Conservation (phyloP, 2,113 vertebrate genomes). For the Parotia lawesii region DNA sequence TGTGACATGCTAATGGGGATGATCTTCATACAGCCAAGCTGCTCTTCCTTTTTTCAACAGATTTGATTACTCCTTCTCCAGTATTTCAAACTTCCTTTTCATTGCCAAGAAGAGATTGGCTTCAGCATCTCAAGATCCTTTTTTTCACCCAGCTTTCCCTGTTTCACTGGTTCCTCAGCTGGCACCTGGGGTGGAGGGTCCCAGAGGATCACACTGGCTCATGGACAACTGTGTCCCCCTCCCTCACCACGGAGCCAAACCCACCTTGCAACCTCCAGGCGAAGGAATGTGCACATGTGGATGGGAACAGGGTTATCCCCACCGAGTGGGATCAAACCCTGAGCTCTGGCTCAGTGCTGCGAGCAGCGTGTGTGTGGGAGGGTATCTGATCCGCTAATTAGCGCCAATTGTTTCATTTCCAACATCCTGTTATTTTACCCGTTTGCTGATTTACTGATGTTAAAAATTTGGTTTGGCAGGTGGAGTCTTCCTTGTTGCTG, state of each 20-base stretch:
- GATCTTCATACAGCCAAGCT: neutral
- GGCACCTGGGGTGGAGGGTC: neutral
- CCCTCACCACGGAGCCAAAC: neutral
- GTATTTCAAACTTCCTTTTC: neutral
- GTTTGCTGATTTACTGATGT: constrained; percentile 27
- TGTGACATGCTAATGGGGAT: neutral
- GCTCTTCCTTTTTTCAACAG: neutral
- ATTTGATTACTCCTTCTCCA: neutral
- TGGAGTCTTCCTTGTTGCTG: neutral
- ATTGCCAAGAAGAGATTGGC: neutral
- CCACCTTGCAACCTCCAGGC: neutral
- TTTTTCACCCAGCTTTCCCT: neutral
- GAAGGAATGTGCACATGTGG: neutral
- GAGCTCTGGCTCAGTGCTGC: neutral
- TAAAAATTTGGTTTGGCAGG: neutral
- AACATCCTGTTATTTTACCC: constrained; percentile 65
- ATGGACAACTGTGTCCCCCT: neutral
- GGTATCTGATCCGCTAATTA: neutral
- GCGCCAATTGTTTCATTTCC: constrained; percentile 22
- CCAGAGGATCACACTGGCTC: accelerated
- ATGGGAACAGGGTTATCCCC: neutral
- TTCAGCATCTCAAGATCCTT: neutral
- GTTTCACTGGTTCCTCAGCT: neutral
- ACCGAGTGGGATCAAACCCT: accelerated
- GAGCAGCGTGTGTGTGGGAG: neutral